Conservation (phyloP, 2,888 invertebrate genomes). For the Melangyna quadrimaculata region DNA sequence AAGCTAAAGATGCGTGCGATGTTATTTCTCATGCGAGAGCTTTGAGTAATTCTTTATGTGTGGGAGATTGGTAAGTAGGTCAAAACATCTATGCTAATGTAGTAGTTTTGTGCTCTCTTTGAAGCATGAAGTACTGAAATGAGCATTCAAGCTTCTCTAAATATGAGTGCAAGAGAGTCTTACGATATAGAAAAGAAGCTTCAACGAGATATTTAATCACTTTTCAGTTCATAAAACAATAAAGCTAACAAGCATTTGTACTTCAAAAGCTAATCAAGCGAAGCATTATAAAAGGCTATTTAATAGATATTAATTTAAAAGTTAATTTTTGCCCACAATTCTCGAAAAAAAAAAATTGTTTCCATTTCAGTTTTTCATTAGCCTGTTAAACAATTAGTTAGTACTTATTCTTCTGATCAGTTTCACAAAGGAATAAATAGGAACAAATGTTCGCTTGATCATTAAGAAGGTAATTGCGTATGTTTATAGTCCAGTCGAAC, state of each 20-base stretch:
- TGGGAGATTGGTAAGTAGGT: constrained; percentile 59
- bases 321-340: too few relatives aligned
- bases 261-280: neutral
- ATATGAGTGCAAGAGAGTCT: constrained; percentile 1
- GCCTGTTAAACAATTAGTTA: too few relatives aligned
- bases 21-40: constrained; percentile 61
- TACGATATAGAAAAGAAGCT: constrained; percentile 33
- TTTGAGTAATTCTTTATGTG: constrained; percentile 54
- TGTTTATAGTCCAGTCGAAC: too few relatives aligned
- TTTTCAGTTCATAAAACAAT: neutral
- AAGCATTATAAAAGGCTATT: neutral
- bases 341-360: too few relatives aligned
- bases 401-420: too few relatives aligned
- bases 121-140: constrained; percentile 20
- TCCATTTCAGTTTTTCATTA: too few relatives aligned
- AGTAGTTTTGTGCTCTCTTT: constrained; percentile 31
- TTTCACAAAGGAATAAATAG: too few relatives aligned
- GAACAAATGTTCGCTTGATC: too few relatives aligned
- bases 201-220: constrained; percentile 11
- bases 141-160: neutral
- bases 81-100: constrained; percentile 40
- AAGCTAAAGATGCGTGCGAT: constrained; percentile 70
- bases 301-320: neutral
- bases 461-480: too few relatives aligned
- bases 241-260: neutral